A percentile compares a stretch with the other conserved stretches of the same genome.
phyloP scores from a whole-genome alignment of 2,113 vertebrate species.

The Equus przewalskii region DNA sequence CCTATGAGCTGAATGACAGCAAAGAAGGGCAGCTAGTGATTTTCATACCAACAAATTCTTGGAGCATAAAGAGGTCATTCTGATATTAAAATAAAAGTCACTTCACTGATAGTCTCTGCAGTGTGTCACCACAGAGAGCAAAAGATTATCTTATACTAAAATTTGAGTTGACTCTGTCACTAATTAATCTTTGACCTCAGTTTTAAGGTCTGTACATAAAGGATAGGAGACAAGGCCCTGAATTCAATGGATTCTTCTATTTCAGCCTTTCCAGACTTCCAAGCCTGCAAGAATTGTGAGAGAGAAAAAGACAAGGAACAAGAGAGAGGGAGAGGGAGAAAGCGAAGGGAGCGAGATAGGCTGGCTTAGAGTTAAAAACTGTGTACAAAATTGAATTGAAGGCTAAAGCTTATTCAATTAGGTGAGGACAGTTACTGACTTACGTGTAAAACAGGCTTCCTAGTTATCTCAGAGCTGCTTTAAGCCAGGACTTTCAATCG shows the following conservation, averaged over 20 bases:
- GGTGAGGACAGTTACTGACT: background rate
- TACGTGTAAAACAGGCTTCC: background rate
- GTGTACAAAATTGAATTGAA: background rate
- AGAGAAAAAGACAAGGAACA: background rate
- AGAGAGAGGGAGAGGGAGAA: background rate
- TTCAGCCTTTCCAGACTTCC: background rate
- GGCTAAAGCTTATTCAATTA: background rate
- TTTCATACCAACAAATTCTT: background rate
- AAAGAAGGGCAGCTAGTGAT: background rate
- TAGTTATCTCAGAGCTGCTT: background rate
- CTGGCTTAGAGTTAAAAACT: background rate
- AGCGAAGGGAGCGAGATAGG: background rate
- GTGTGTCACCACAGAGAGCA: background rate
- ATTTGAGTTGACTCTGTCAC: background rate
- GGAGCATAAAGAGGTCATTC: background rate
- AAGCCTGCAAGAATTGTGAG: background rate
- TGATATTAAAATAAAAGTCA: slow-evolving; percentile 5
- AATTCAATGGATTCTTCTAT: background rate
- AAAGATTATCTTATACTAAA: background rate
- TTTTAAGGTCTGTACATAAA: background rate
- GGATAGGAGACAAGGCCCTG: background rate
- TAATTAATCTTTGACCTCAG: background rate
- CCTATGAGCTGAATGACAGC: background rate
- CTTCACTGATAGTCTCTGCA: background rate
- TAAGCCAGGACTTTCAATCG: background rate